Evolutionary conservation across 2,113 vertebrate genomes (phyloP).

Genomic region (Malaclemys terrapin): DNA sequence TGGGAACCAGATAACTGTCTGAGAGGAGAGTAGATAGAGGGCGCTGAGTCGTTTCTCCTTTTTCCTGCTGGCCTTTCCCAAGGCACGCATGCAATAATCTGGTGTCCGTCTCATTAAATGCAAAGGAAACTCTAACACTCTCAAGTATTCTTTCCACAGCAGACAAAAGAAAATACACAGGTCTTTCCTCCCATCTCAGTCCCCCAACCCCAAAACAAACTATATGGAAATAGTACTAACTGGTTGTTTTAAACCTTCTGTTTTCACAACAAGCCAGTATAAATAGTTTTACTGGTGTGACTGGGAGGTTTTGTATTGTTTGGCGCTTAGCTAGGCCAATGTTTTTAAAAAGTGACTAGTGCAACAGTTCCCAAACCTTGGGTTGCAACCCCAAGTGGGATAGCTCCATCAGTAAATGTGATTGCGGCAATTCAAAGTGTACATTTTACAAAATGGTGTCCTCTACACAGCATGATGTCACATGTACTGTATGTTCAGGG

Average conservation of each 20-base stretch:
- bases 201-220: slow-evolving; percentile 24
- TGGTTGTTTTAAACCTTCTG: slow-evolving; percentile 50
- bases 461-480: neutral
- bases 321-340: neutral
- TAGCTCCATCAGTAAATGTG: too few relatives aligned
- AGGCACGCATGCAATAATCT: slow-evolving; percentile 58
- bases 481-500: neutral
- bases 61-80: slow-evolving; percentile 35
- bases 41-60: neutral
- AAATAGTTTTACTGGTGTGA: neutral
- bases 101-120: slow-evolving; percentile 50
- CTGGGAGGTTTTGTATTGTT: neutral
- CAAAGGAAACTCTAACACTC: slow-evolving; percentile 70
- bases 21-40: neutral
- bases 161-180: slow-evolving; percentile 58
- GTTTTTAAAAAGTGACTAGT: neutral
- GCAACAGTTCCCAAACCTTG: too few relatives aligned
- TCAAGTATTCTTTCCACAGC: slow-evolving; percentile 70
- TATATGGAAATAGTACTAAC: slow-evolving; percentile 44
- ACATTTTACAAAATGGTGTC: neutral
- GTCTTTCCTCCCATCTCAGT: slow-evolving; percentile 63
- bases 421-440: too few relatives aligned
- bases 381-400: too few relatives aligned
- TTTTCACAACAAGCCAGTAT: neutral
- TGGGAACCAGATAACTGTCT: neutral